Percentiles rank a stretch among this genome's conserved stretches.
phyloP scores from a whole-genome alignment of 2,113 vertebrate species.

The Mormyrus lacerda region DNA sequence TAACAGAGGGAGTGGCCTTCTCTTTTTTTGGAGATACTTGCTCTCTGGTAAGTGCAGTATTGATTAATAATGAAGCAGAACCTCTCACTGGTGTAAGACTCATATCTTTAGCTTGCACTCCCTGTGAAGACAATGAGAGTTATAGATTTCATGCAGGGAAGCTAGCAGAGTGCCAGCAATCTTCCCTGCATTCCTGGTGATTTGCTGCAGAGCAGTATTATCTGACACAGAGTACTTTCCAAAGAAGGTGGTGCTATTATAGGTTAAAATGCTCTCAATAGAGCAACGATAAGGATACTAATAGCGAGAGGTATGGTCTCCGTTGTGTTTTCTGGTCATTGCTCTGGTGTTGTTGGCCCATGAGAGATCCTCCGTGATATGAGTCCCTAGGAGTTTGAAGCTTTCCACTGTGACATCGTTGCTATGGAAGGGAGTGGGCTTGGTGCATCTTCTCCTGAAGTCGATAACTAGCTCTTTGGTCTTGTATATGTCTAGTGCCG shows the following conservation, averaged over 20 bases:
- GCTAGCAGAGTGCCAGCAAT: neutral
- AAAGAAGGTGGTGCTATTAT: neutral
- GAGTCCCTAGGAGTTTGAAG: neutral
- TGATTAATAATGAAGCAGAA: neutral
- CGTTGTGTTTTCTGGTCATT: neutral
- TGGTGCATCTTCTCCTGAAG: neutral
- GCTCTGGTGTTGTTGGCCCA: neutral
- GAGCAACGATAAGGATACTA: neutral
- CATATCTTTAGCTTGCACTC: neutral
- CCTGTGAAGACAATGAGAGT: neutral
- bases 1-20: neutral
- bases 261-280: neutral
- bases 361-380: neutral
- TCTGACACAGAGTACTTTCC: neutral
- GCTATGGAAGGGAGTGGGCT: neutral
- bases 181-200: neutral
- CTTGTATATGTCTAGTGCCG: neutral
- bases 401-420: neutral
- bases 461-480: neutral
- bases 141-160: neutral
- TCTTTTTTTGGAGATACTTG: neutral
- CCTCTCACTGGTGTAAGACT: neutral
- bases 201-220: neutral
- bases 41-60: neutral
- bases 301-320: neutral